Conservation (phyloP, 2,113 vertebrate species). For the Tachysurus fulvidraco region DNA sequence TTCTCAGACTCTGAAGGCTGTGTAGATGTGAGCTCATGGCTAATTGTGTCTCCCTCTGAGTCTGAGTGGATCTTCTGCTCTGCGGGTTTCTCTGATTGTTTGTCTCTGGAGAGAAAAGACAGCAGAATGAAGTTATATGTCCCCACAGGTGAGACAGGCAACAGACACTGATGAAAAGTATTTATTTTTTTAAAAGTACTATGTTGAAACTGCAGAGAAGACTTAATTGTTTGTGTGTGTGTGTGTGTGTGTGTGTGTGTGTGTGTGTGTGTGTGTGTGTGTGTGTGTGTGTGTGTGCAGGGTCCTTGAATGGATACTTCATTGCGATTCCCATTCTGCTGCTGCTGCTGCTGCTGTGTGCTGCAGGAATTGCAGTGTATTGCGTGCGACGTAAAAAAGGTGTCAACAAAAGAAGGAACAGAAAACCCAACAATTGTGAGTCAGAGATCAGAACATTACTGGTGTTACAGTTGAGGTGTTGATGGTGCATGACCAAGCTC, state of each 20-base stretch:
- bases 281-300: conserved; percentile 1
- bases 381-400: conserved; percentile 1
- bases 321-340: neutral
- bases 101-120: conserved; percentile 23
- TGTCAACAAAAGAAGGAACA: neutral
- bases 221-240: neutral
- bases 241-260: too few species aligned
- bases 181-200: neutral
- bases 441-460: neutral
- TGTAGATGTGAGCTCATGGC: conserved; percentile 22
- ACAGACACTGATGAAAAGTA: neutral
- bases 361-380: neutral
- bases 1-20: conserved; percentile 27
- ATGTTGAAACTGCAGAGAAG: neutral
- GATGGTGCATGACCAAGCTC: neutral
- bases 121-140: neutral
- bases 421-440: neutral
- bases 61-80: conserved; percentile 46
- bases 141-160: neutral
- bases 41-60: conserved; percentile 20
- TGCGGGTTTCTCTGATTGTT: conserved; percentile 30
- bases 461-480: neutral
- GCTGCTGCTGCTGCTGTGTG: neutral
- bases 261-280: too few species aligned
- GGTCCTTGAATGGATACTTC: neutral